Evolutionary conservation across 2,888 invertebrate genomes (phyloP).

Genomic region (Blomia tropicalis): DNA sequence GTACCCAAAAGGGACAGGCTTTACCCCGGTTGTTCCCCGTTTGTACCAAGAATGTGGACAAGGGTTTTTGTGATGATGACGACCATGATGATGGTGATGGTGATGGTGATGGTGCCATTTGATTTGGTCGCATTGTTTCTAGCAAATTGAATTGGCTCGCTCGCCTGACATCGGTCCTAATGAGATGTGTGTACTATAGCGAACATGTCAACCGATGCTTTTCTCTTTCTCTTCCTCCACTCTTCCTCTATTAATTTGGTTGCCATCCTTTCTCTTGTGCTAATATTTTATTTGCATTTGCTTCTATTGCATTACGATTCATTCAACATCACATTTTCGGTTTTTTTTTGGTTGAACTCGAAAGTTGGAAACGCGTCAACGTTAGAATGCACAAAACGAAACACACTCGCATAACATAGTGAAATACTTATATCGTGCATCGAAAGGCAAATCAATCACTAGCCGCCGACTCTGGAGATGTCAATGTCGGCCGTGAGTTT

Average conservation of each 20-base stretch:
- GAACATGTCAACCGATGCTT: too few species aligned
- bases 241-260: conserved; percentile 7
- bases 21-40: too few species aligned
- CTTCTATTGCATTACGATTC: too few species aligned
- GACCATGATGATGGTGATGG: too few species aligned
- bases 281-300: conserved; percentile 10
- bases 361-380: too few species aligned
- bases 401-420: not conserved
- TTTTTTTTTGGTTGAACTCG: too few species aligned
- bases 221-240: too few species aligned
- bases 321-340: too few species aligned
- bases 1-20: too few species aligned
- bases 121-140: conserved; percentile 9
- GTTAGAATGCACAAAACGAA: not conserved
- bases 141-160: conserved; percentile 5
- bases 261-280: conserved; percentile 5
- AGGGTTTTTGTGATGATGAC: too few species aligned
- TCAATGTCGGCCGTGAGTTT: conserved; percentile 13
- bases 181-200: not conserved
- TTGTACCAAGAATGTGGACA: too few species aligned
- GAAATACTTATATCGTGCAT: not conserved
- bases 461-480: conserved; percentile 13
- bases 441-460: conserved; percentile 14
- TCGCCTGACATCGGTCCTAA: not conserved
- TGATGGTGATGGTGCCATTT: too few species aligned